phyloP scores from a whole-genome alignment of 1,140 invertebrate genomes.

The Cydia pomonella region DNA sequence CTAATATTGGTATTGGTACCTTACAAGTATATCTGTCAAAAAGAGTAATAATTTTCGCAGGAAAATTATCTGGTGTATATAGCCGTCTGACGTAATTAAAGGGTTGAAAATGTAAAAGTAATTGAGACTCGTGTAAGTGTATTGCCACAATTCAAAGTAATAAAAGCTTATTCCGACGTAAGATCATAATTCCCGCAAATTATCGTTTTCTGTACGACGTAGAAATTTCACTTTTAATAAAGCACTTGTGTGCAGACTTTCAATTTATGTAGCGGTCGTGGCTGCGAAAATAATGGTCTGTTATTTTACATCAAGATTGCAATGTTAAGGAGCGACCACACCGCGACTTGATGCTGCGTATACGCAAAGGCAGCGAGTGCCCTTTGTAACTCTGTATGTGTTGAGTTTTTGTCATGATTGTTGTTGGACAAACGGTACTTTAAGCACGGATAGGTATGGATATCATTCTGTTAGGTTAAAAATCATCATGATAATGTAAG shows the following conservation, averaged over 20 bases:
- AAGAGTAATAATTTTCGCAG: neutral
- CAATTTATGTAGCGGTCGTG: conserved; percentile 5
- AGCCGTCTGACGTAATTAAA: neutral
- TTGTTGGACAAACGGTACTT: too few species aligned
- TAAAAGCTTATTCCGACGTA: neutral
- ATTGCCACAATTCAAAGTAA: conserved; percentile 1
- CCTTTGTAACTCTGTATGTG: too few species aligned
- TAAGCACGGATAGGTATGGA: too few species aligned
- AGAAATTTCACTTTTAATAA: conserved; percentile 5
- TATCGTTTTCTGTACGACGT: conserved; percentile 8
- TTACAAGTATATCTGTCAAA: neutral
- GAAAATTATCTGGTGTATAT: neutral
- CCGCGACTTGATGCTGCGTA: neutral
- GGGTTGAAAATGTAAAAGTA: neutral
- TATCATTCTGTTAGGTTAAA: too few species aligned
- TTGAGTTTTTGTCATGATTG: too few species aligned
- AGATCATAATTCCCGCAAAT: neutral
- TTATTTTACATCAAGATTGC: conserved; percentile 11
- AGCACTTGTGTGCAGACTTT: conserved; percentile 2
- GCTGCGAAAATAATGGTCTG: conserved; percentile 2
- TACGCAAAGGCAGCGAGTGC: too few species aligned
- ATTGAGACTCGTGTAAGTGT: neutral
- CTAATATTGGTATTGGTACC: neutral
- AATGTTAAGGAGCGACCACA: neutral
- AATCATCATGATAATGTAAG: too few species aligned